A percentile compares a stretch with the other conserved stretches of the same genome.
phyloP scores from a whole-genome alignment of 2,888 invertebrate species.

The Metallyticus violacea region DNA sequence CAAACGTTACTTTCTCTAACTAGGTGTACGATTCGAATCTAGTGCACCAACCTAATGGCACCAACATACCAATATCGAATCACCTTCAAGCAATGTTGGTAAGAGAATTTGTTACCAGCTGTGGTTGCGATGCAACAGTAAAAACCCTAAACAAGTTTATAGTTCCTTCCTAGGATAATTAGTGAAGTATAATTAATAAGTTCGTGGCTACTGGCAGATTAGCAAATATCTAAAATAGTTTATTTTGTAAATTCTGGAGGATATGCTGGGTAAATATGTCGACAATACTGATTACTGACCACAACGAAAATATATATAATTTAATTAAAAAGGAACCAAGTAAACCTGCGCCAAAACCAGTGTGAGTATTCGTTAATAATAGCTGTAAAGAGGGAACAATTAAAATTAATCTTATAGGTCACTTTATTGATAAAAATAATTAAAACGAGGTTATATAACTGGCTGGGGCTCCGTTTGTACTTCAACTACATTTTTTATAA shows the following conservation, averaged over 20 bases:
- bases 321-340: background rate
- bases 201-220: background rate
- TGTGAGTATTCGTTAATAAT: background rate
- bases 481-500: no score
- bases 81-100: background rate
- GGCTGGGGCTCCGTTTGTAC: no score
- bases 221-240: no score
- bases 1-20: background rate
- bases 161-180: background rate
- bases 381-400: no score
- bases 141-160: background rate
- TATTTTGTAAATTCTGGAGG: no score
- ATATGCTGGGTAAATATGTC: background rate
- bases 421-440: no score
- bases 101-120: no score
- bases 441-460: no score
- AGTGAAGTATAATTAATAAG: background rate
- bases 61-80: background rate
- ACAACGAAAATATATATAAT: slow-evolving; percentile 1
- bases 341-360: background rate
- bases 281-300: background rate
- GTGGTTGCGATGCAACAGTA: background rate
- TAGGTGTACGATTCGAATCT: background rate
- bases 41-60: background rate
- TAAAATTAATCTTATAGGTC: no score